Evolutionary conservation across 2,113 vertebrate species (phyloP).

Genomic region (Myrmecophaga tridactyla): DNA sequence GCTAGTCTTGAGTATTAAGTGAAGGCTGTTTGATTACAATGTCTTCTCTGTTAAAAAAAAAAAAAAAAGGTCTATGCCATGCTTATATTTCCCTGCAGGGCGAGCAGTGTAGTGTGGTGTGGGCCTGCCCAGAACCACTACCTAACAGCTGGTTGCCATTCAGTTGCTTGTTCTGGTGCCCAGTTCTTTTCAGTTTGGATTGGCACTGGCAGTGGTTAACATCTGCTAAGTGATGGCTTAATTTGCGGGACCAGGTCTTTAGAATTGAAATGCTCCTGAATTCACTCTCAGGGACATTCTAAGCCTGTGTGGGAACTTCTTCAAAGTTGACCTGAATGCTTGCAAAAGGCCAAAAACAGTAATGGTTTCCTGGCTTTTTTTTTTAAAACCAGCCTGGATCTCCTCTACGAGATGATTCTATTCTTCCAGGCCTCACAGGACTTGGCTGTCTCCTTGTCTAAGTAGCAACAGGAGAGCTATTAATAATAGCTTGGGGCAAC

Average conservation of each 20-base stretch:
- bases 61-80: neutral
- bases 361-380: neutral
- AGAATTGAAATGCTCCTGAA: neutral
- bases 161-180: conserved; percentile 4
- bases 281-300: neutral
- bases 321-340: neutral
- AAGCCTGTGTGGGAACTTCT: neutral
- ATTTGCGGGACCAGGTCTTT: neutral
- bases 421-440: neutral
- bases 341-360: neutral
- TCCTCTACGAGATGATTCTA: neutral
- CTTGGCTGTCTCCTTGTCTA: neutral
- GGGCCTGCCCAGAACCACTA: conserved; percentile 10
- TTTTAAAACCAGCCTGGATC: neutral
- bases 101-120: neutral
- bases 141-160: conserved; percentile 57
- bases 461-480: neutral
- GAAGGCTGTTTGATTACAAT: neutral
- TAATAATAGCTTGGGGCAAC: conserved; percentile 11
- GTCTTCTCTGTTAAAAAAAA: neutral
- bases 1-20: neutral
- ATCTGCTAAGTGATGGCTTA: conserved; percentile 6
- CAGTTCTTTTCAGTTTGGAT: conserved; percentile 50
- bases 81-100: neutral
- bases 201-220: neutral